Evolutionary conservation across 2,797 vertebrate genomes (phyloP).

Genomic region (Iguana delicatissima): DNA sequence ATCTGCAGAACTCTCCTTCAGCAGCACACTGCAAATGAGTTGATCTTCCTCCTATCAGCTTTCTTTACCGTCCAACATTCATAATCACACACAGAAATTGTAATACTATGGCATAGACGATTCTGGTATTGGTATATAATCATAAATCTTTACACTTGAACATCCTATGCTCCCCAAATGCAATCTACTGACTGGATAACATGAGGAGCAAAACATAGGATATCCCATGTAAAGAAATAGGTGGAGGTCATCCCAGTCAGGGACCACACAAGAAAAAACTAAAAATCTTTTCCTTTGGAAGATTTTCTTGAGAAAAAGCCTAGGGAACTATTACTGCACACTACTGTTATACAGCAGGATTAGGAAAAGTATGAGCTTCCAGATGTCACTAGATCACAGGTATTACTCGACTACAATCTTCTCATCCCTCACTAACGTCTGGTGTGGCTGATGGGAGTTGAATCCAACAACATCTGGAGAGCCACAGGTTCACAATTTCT

Average conservation of each 20-base stretch:
- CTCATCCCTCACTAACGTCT: background rate
- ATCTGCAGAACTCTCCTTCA: too few relatives aligned
- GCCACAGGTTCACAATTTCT: background rate
- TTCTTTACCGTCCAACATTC: too few relatives aligned
- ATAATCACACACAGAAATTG: too few relatives aligned
- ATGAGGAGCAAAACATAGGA: too few relatives aligned
- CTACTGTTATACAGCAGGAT: background rate
- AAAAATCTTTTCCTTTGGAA: background rate
- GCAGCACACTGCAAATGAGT: too few relatives aligned
- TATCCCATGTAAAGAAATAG: background rate
- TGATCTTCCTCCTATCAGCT: too few relatives aligned
- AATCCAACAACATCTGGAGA: background rate
- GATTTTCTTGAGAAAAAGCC: background rate
- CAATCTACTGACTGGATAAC: background rate
- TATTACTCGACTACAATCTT: background rate
- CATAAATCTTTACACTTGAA: too few relatives aligned
- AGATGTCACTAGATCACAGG: background rate
- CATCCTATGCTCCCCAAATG: background rate
- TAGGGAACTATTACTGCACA: background rate
- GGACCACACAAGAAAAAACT: background rate
- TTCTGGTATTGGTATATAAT: too few relatives aligned
- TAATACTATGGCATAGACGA: too few relatives aligned
- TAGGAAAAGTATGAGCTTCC: background rate
- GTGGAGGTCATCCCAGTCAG: background rate
- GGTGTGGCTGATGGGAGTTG: background rate